Percentiles rank a stretch among this genome's conserved stretches.
Evolutionary conservation across 1,140 invertebrate genomes (phyloP).

Genomic region (Philopotamus ludificatus): DNA sequence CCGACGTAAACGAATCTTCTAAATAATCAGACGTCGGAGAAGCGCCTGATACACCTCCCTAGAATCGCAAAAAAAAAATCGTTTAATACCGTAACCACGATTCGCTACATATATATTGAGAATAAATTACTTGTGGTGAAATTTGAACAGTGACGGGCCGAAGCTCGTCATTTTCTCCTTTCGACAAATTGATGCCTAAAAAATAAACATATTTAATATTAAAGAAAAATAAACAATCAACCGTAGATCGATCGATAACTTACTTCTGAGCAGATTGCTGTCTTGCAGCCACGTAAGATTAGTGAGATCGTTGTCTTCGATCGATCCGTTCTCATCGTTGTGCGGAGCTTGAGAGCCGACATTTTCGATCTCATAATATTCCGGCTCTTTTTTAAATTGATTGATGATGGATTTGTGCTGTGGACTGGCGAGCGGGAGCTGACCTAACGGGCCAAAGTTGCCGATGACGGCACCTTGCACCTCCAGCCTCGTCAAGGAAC

Average conservation of each 20-base stretch:
- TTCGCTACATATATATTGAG: neutral
- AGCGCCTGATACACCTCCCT: conserved; percentile 33
- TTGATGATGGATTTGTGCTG: neutral
- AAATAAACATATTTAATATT: too few relatives aligned
- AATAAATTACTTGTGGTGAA: conserved; percentile 27
- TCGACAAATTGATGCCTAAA: conserved; percentile 57
- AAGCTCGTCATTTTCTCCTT: conserved; percentile 51
- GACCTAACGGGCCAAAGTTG: conserved; percentile 55
- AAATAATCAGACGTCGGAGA: conserved; percentile 50
- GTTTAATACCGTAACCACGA: neutral
- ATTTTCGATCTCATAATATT: conserved; percentile 9
- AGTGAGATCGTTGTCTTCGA: conserved; percentile 89
- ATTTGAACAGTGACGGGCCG: conserved; percentile 39
- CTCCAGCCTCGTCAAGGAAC: conserved; percentile 52
- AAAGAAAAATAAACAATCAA: too few relatives aligned
- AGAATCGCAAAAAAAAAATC: conserved; percentile 5
- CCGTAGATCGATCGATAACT: conserved; percentile 21
- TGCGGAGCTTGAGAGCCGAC: conserved; percentile 4
- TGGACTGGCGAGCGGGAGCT: conserved; percentile 35
- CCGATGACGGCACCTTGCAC: conserved; percentile 55
- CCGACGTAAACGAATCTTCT: conserved; percentile 49
- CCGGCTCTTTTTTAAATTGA: neutral
- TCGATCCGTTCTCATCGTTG: conserved; percentile 46
- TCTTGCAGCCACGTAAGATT: conserved; percentile 89
- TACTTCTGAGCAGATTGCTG: conserved; percentile 82